Evolutionary conservation across 2,888 invertebrate genomes (phyloP), one percentile per base, ranked within the genome.

Genomic region (Drosophila kanekoi): DNA sequence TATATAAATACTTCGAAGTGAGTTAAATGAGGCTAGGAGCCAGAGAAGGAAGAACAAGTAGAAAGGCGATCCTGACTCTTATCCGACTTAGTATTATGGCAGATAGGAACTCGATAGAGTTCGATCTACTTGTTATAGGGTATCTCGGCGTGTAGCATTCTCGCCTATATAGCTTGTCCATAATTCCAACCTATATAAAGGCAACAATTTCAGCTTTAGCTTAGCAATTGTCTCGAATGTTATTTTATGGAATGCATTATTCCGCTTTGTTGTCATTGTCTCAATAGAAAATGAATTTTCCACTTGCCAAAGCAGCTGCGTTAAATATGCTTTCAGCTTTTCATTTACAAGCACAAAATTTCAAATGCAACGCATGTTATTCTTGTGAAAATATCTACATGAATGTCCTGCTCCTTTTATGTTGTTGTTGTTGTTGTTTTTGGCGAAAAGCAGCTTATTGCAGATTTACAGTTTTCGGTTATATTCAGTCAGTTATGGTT

Each of bases 321-420:
- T 59, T 32, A 72, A 73, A 51, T 73, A 49, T 48, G 63, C 60
- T 64, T 73, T 63, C 18, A 49, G 49, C 20, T 47, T 64, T 53
- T 51, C 63, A 68, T 48, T 62, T 59, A 41, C 40, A 48, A 28
- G 40, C 52, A 43, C 37, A 40, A 37, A 33, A 38, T 48, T 61
- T 32, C 14, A 18, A 59, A 56, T 54, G 54, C 45, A 14, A 54
- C 14, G 23, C 35, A 41, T 57, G 43, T 44, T 61, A 49, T 56
- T 48, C 56, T 43, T 60, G 14, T 37, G 44, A 44, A 64, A 44
- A 48, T 67, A 54, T 32, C 9, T 16, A 18, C 20, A 45, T 38
- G 58, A 9, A 47, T 47, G 16, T 48, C 13, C 43, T 23, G 32
- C 10, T 28, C 11, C 23, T 23, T 28, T 28, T 28, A 28, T 28